Conservation (phyloP, 2,113 vertebrate genomes). For the Damaliscus lunatus region DNA sequence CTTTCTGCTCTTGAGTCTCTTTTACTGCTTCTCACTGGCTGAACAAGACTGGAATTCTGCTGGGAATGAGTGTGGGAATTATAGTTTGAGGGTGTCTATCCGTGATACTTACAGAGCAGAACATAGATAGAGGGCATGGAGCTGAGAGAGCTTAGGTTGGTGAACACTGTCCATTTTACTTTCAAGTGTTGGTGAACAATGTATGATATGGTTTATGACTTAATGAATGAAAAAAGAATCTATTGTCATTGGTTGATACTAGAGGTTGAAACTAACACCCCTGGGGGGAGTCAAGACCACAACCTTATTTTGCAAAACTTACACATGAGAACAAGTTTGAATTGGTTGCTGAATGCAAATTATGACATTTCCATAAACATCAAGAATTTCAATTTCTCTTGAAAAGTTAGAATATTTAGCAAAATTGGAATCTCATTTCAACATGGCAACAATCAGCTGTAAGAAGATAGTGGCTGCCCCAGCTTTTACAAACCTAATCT, state of each 20-base stretch:
- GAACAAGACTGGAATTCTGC: background rate
- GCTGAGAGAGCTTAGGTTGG: background rate
- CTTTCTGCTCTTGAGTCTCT: background rate
- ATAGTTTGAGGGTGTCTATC: background rate
- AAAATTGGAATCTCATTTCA: background rate
- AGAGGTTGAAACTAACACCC: background rate
- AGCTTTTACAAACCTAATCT: background rate
- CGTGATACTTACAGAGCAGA: background rate
- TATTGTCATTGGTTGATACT: background rate
- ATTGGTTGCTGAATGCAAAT: background rate
- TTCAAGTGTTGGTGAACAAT: background rate
- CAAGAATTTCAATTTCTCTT: background rate
- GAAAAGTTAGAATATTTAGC: background rate
- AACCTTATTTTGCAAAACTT: background rate
- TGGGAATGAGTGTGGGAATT: background rate
- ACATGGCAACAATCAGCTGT: too few relatives aligned
- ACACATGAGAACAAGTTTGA: background rate
- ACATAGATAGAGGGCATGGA: background rate
- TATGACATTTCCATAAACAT: background rate
- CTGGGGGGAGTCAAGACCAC: background rate
- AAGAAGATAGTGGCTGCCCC: background rate
- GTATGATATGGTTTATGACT: background rate
- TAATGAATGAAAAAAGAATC: background rate
- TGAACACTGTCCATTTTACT: background rate
- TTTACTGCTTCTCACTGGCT: background rate